Percentiles rank a stretch among this genome's conserved stretches.
These are phyloP conservation scores for Oedothorax gibbosus DNA, from an alignment of 1,140 invertebrate genomes.

Conservation along the genomic window DNA sequence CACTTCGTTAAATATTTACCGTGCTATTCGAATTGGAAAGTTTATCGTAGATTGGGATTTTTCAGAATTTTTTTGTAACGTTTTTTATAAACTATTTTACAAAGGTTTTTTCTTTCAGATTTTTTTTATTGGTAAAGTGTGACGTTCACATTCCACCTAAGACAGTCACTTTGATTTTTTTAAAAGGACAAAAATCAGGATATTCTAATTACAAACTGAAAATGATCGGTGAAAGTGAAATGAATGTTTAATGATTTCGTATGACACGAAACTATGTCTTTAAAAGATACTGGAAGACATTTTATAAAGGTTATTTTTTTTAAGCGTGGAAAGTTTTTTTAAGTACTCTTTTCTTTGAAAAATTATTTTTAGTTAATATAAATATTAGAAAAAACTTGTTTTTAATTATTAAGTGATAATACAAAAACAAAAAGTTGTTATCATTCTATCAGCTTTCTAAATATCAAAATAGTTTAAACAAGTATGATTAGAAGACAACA, in stretches of 20 bases:
- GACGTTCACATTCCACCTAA: neutral
- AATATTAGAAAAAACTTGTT: no score
- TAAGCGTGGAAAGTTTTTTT: no score
- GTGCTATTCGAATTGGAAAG: constrained; percentile 41
- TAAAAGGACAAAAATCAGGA: neutral
- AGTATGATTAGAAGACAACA: no score
- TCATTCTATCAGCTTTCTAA: no score
- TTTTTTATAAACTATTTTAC: constrained; percentile 32
- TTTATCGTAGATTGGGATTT: constrained; percentile 32
- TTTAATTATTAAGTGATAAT: no score
- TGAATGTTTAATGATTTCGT: neutral
- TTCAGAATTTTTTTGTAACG: neutral
- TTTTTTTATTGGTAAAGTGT: neutral
- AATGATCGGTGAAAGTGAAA: neutral
- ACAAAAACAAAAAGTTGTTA: no score
- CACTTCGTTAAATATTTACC: constrained; percentile 53
- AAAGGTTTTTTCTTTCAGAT: neutral
- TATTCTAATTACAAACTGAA: neutral
- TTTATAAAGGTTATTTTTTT: no score
- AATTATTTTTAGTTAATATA: no score
- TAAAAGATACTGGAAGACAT: no score
- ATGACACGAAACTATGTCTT: no score
- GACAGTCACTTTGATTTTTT: neutral
- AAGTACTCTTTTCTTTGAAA: no score
- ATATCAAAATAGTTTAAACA: no score